phyloP scores from a whole-genome alignment of 2,113 vertebrate genomes.

The Ia io region DNA sequence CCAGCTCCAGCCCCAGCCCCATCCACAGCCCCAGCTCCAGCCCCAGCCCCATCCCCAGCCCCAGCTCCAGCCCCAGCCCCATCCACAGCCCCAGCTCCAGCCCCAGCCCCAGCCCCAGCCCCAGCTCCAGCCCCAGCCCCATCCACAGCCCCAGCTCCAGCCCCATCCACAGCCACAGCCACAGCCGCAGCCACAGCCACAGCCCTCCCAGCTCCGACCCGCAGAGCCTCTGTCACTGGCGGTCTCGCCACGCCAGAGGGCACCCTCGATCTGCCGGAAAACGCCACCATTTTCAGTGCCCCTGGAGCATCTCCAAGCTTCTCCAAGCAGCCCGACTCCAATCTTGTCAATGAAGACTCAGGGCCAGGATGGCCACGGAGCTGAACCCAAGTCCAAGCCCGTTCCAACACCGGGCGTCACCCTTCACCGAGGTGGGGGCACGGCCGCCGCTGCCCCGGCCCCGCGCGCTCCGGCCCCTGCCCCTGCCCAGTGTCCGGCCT shows the following conservation, averaged over 20 bases:
- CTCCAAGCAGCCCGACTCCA: constrained; percentile 35
- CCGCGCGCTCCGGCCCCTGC: not conserved
- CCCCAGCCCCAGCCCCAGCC: too few relatives aligned
- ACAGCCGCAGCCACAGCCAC: not conserved
- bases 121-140: too few relatives aligned
- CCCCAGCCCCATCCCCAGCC: not conserved
- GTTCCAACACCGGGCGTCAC: not conserved
- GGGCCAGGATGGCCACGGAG: constrained; percentile 50
- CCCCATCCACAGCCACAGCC: too few relatives aligned
- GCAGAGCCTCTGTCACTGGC: constrained; percentile 13
- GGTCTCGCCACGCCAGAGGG: constrained; percentile 72
- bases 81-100: too few relatives aligned
- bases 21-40: too few relatives aligned
- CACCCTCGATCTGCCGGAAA: constrained; percentile 66
- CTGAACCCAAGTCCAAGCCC: not conserved
- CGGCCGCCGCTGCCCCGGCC: not conserved
- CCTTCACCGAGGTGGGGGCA: not conserved
- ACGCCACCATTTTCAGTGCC: constrained; percentile 38
- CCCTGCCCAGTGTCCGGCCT: not conserved
- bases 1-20: too few relatives aligned
- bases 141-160: not conserved
- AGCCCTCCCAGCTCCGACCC: not conserved
- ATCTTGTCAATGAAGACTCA: constrained; percentile 58
- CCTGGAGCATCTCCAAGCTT: constrained; percentile 35
- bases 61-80: too few relatives aligned